A percentile compares a stretch with the other conserved stretches of the same genome.
These are phyloP conservation scores for Myodes glareolus DNA, from an alignment of 2,113 vertebrate species.

Conservation along the genomic window DNA sequence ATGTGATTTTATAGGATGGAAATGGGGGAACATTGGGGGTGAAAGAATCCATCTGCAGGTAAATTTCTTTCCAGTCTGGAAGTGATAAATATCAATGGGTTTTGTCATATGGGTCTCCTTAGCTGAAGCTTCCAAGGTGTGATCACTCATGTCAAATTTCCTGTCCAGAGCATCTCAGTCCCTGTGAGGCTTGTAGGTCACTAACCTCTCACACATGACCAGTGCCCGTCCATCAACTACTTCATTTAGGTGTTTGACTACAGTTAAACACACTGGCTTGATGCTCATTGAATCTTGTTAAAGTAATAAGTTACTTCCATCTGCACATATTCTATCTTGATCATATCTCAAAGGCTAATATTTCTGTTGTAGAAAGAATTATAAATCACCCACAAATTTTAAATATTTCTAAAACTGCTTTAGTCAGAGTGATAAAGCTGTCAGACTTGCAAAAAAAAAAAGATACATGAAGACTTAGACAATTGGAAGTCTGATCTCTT, in stretches of 20 bases:
- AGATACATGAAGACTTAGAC: neutral
- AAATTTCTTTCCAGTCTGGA: neutral
- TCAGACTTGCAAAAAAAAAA: neutral
- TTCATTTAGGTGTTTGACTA: neutral
- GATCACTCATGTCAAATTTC: neutral
- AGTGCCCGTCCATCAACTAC: neutral
- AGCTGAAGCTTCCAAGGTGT: neutral
- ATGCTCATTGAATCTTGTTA: neutral
- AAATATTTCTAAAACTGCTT: neutral
- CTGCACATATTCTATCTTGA: neutral
- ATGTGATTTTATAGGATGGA: neutral
- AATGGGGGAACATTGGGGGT: neutral
- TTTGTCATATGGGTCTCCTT: neutral
- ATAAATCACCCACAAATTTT: neutral
- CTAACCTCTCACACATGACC: neutral
- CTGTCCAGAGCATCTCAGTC: neutral
- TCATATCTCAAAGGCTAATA: neutral
- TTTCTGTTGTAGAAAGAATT: neutral
- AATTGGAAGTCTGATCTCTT: neutral
- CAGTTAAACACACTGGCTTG: neutral
- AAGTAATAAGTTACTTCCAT: neutral
- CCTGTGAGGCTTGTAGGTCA: neutral
- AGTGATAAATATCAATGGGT: neutral
- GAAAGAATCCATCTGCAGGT: neutral
- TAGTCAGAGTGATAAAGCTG: neutral